Conservation (phyloP, 1,140 invertebrate genomes). For the Dendroctonus ponderosae region DNA sequence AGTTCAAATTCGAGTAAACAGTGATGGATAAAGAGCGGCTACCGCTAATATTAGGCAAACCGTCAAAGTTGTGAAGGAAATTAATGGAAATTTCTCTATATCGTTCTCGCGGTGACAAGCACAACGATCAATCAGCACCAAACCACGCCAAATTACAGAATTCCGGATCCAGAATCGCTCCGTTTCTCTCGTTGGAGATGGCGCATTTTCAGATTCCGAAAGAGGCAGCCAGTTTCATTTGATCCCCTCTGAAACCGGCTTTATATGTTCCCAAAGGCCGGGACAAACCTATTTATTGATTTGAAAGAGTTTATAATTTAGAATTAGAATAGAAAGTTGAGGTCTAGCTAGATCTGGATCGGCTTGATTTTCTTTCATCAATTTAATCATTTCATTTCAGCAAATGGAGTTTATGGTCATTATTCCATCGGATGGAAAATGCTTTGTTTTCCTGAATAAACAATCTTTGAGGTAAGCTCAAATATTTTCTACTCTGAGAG, state of each 20-base stretch:
- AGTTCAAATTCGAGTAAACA: background rate
- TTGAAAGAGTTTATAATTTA: no score
- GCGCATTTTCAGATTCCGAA: conserved; percentile 31
- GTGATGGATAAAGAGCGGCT: conserved; percentile 3
- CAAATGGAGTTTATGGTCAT: no score
- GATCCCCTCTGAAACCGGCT: conserved; percentile 1
- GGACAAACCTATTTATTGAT: background rate
- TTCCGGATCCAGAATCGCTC: conserved; percentile 43
- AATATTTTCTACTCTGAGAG: no score
- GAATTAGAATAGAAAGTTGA: no score
- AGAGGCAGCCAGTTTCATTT: conserved; percentile 22
- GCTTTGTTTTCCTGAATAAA: no score
- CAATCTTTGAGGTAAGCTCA: no score
- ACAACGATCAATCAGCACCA: conserved; percentile 48
- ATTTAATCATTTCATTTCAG: no score
- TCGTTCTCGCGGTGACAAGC: conserved; percentile 48
- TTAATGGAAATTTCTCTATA: conserved; percentile 51
- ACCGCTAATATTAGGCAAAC: conserved; percentile 26
- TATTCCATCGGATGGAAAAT: no score
- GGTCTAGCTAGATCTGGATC: no score
- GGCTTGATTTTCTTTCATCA: no score
- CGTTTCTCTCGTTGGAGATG: conserved; percentile 24
- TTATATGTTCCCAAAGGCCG: background rate
- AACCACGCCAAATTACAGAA: conserved; percentile 46
- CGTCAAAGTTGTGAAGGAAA: conserved; percentile 37